phyloP scores from a whole-genome alignment of 2,113 vertebrate genomes.

The Drymodes brunneopygia region DNA sequence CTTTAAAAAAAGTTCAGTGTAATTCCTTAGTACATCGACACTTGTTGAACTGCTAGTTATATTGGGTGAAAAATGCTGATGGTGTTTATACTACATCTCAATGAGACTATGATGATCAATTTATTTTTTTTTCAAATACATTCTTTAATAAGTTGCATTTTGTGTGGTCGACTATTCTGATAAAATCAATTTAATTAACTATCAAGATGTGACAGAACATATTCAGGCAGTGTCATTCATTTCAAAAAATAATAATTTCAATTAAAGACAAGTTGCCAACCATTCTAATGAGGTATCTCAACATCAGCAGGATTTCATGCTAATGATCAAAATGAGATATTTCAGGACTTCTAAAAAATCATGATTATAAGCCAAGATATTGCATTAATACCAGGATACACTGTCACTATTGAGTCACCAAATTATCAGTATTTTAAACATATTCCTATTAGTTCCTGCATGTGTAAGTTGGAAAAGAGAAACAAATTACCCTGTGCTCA shows the following conservation, averaged over 20 bases:
- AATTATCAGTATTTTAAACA: slow-evolving; percentile 43
- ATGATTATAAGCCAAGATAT: slow-evolving; percentile 45
- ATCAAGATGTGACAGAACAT: slow-evolving; percentile 66
- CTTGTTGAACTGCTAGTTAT: neutral
- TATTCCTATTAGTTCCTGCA: slow-evolving; percentile 17
- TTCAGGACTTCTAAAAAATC: slow-evolving; percentile 58
- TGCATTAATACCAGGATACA: slow-evolving; percentile 62
- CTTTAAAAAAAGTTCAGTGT: neutral
- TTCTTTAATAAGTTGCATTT: slow-evolving; percentile 59
- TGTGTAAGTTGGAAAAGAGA: neutral
- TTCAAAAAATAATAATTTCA: slow-evolving; percentile 71
- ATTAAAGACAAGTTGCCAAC: slow-evolving; percentile 66
- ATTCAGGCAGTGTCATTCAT: slow-evolving; percentile 67
- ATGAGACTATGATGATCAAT: slow-evolving; percentile 49
- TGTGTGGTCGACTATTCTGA: slow-evolving; percentile 64
- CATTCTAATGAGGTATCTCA: slow-evolving; percentile 66
- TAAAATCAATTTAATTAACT: slow-evolving; percentile 74
- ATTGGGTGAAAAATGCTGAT: neutral
- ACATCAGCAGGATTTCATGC: slow-evolving; percentile 58
- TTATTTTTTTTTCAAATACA: slow-evolving; percentile 64
- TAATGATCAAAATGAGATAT: slow-evolving; percentile 67
- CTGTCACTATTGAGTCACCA: slow-evolving; percentile 60
- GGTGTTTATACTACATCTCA: slow-evolving; percentile 35
- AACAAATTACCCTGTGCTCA: neutral
- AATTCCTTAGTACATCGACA: neutral